Conservation (phyloP, 2,113 vertebrate species). For the Anthoscopus minutus region DNA sequence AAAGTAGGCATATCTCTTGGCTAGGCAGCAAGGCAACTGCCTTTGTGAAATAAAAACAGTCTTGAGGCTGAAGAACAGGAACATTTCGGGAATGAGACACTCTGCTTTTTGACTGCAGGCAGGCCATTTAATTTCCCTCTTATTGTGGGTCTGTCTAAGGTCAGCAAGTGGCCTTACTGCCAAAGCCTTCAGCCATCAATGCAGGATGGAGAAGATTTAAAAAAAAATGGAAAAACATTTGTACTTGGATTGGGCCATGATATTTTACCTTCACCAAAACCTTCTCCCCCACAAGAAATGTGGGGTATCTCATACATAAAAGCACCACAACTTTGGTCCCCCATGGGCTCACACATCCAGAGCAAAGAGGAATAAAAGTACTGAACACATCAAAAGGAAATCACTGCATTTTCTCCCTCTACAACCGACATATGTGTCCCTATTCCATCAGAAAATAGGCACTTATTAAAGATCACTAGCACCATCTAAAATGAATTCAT, state of each 20-base stretch:
- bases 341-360: not conserved
- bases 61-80: not conserved
- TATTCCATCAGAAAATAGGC: not conserved
- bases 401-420: not conserved
- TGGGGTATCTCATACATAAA: not conserved
- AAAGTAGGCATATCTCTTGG: not conserved
- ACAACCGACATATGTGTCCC: not conserved
- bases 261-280: not conserved
- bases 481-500: not conserved
- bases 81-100: not conserved
- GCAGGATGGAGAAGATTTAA: not conserved
- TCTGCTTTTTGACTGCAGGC: not conserved
- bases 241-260: not conserved
- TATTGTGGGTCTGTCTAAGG: not conserved
- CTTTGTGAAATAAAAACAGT: not conserved
- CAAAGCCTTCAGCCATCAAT: not conserved
- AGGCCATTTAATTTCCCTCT: not conserved
- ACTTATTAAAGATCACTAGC: not conserved
- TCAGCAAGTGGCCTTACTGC: not conserved
- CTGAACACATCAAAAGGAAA: not conserved
- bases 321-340: not conserved
- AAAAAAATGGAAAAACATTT: not conserved
- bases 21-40: not conserved
- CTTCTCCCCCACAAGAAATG: not conserved
- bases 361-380: not conserved